Evolutionary conservation across 30 jellyfish, hydroid and myxozoan genomes (phyloP).

Genomic region (Turritopsis dohrnii): DNA sequence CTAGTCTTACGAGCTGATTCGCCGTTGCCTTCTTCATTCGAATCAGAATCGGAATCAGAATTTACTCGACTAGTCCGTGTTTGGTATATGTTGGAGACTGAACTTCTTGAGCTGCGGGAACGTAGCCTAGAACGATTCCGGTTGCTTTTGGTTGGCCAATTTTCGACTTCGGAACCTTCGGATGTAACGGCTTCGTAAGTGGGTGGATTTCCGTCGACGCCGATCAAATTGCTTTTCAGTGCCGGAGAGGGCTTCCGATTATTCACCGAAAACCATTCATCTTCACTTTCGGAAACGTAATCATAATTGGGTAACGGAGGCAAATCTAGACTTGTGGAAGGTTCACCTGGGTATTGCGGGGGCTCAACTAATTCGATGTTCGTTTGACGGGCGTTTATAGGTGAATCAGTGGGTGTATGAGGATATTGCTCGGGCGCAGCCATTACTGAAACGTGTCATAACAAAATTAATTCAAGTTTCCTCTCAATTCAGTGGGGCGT

Average conservation of each 20-base stretch:
- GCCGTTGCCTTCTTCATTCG: background rate
- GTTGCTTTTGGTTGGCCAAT: background rate
- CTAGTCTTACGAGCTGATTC: background rate
- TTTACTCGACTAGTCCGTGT: slow-evolving; percentile 1
- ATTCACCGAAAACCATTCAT: slow-evolving; percentile 35
- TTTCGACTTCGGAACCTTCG: slow-evolving; percentile 28
- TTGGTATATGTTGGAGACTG: slow-evolving; percentile 15
- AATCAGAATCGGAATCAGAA: slow-evolving; percentile 23
- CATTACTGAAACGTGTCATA: background rate
- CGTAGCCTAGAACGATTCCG: background rate
- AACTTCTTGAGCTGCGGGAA: slow-evolving; percentile 20
- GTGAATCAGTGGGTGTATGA: slow-evolving; percentile 10
- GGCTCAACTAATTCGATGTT: slow-evolving; percentile 13
- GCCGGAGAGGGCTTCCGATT: slow-evolving; percentile 34
- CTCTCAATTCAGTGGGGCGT: background rate
- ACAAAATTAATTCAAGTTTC: background rate
- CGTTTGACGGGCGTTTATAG: background rate
- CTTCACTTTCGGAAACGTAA: slow-evolving; percentile 56
- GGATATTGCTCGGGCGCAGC: slow-evolving; percentile 23
- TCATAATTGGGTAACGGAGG: slow-evolving; percentile 30
- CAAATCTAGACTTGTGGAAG: background rate
- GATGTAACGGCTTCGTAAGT: slow-evolving; percentile 29
- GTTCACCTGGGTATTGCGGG: slow-evolving; percentile 27
- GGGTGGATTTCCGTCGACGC: slow-evolving; percentile 23
- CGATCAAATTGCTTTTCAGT: background rate